Base-by-base conservation (phyloP, 2,888 invertebrate species). In the Stramonita haemastoma region DNA sequence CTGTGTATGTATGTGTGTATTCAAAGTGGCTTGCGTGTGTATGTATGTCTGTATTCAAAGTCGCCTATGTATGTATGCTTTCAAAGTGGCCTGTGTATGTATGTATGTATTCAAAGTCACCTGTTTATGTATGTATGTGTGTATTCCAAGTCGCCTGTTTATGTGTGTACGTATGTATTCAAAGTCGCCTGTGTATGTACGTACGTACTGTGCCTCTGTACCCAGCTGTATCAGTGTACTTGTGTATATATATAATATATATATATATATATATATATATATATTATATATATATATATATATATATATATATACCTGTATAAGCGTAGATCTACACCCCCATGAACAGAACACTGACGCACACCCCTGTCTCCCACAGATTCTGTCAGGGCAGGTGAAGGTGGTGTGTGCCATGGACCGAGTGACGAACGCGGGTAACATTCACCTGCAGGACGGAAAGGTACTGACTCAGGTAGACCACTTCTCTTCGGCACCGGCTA, bases 401-500 rank as follows among this genome's bases (percentile, higher is more conserved):
- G 87, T 87, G 79, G 87, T 87, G 57, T 57, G 22, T 0, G 29
- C 29, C 22, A 81, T 87, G 26, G 56, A 81, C 60, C 36, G n/a
- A 22, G 32, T 57, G 26, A 29, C 73, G n/a, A 32, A 26, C 8
- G 22, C 34, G 2, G 81, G 36, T 8, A 32, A 87, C 19, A 26
- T 57, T 56, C 60, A 81, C 57, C 81, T 87, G 57, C 36, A 81
- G 19, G 81, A 87, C n/a, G 87, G 87, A 11, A 56, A 32, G 19
- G 73, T 73, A 36, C 60, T 87, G 79, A 34, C 5, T 1, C 57
- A 32, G 11, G 56, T 87, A 4, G 87, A 87, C 81, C 81, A 87
- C 60, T 34, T 87, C 5, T 87, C 34, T 87, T 87, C 57, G 87
- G 57, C 87, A 87, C 87, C 17, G 87, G 87, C 15, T 87, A 87